Percentiles rank a stretch among this genome's conserved stretches.
phyloP scores from a whole-genome alignment of 2,888 invertebrate genomes.

The Agriopis aurantiaria region DNA sequence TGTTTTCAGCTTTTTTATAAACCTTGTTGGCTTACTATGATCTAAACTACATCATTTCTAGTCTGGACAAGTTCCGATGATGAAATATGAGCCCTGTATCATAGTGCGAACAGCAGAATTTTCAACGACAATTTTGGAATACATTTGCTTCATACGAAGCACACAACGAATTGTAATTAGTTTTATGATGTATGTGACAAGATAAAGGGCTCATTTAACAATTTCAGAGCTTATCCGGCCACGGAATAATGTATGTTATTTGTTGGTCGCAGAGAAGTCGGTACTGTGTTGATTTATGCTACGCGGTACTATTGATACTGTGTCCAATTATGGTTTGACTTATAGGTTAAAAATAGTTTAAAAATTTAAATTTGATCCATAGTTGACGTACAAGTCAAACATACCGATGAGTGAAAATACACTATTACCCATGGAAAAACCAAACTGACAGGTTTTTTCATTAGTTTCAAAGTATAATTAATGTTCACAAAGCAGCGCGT shows the following conservation, averaged over 20 bases:
- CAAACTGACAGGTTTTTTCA: constrained; percentile 13
- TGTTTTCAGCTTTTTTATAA: constrained; percentile 43
- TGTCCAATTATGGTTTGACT: constrained; percentile 1
- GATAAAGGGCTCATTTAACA: neutral
- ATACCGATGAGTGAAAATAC: neutral
- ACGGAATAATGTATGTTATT: neutral
- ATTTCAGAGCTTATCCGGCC: neutral
- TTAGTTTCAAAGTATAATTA: constrained; percentile 30
- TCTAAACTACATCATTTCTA: neutral
- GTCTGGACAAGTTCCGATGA: too few relatives aligned
- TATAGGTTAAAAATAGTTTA: constrained; percentile 1
- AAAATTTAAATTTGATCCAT: constrained; percentile 9
- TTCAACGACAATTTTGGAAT: neutral
- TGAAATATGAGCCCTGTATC: constrained; percentile 1
- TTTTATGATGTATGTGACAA: neutral
- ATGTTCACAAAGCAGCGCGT: constrained; percentile 40
- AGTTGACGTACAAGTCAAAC: neutral
- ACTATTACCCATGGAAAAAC: neutral
- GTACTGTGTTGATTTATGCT: neutral
- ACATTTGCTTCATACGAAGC: neutral
- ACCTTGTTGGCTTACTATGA: constrained; percentile 27
- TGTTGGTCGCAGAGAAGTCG: neutral
- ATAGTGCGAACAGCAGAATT: neutral
- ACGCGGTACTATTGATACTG: neutral
- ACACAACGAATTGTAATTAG: neutral